phyloP scores from a whole-genome alignment of 1,140 invertebrate genomes.

The Hypsibius dujardini region DNA sequence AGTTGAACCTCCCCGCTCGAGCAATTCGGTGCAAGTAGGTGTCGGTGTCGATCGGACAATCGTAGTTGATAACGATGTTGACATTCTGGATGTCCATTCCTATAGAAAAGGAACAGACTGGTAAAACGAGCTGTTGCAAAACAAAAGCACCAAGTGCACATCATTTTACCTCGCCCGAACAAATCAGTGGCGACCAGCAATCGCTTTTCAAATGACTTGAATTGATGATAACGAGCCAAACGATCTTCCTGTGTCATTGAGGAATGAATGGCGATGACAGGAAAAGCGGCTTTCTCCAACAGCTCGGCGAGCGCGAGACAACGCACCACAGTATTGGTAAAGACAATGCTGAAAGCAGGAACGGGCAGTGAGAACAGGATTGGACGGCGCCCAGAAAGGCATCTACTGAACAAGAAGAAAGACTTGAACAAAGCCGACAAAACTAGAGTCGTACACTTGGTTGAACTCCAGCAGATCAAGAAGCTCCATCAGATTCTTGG shows the following conservation, averaged over 20 bases:
- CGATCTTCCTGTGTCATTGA: conserved; percentile 41
- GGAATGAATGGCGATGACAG: conserved; percentile 40
- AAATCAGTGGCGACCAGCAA: conserved; percentile 42
- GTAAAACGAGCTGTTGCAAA: conserved; percentile 1
- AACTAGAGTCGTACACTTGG: conserved; percentile 30
- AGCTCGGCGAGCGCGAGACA: conserved; percentile 38
- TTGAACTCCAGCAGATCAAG: conserved; percentile 41
- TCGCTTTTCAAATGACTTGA: conserved; percentile 42
- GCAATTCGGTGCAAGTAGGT: conserved; percentile 92
- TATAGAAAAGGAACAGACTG: conserved; percentile 28
- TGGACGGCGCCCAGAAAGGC: no score
- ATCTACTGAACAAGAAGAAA: no score
- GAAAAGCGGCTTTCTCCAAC: conserved; percentile 40
- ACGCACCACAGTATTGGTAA: conserved; percentile 39
- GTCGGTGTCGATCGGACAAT: conserved; percentile 56
- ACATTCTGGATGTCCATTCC: conserved; percentile 80
- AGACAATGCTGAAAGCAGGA: conserved; percentile 33
- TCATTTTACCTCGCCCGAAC: conserved; percentile 37
- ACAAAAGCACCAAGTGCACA: conserved; percentile 29
- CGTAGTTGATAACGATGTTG: conserved; percentile 80
- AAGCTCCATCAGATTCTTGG: conserved; percentile 39
- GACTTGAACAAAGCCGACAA: neutral
- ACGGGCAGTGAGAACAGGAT: neutral
- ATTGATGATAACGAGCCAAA: conserved; percentile 37
- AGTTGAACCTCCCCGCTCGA: conserved; percentile 66